Conservation (phyloP, 2,113 vertebrate species). For the Collichthys lucidus region DNA sequence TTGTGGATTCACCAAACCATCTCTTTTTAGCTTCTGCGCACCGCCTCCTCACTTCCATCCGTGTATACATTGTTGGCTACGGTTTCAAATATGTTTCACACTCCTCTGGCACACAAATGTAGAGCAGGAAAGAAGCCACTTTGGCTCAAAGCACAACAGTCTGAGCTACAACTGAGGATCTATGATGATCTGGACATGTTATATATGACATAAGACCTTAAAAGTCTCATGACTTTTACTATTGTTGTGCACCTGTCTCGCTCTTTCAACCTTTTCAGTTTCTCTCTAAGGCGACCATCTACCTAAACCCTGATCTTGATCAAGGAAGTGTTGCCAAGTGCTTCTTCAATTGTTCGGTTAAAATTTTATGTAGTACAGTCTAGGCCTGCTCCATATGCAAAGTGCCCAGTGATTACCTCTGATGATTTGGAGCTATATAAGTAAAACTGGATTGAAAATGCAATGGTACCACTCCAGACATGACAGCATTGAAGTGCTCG, state of each 20-base stretch:
- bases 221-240: too few species aligned
- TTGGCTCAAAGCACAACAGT: slow-evolving; percentile 28
- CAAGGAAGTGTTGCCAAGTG: too few species aligned
- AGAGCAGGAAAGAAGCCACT: slow-evolving; percentile 22
- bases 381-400: too few species aligned
- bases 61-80: slow-evolving; percentile 9
- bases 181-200: not conserved
- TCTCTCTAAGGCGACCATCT: too few species aligned
- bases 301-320: too few species aligned
- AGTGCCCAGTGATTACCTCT: too few species aligned
- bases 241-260: too few species aligned
- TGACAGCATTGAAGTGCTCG: not conserved
- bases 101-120: slow-evolving; percentile 4
- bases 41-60: slow-evolving; percentile 8
- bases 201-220: not conserved
- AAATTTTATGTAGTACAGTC: too few species aligned
- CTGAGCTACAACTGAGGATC: not conserved
- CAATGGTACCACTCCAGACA: not conserved
- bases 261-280: too few species aligned
- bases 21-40: not conserved
- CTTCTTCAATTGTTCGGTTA: too few species aligned
- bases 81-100: slow-evolving; percentile 19
- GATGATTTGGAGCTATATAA: too few species aligned
- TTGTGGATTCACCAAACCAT: slow-evolving; percentile 1
- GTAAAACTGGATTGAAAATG: too few species aligned